Evolutionary conservation across 1,140 invertebrate species (phyloP), one percentile per base, ranked within the genome.

Genomic region (Drosophila saltans): DNA sequence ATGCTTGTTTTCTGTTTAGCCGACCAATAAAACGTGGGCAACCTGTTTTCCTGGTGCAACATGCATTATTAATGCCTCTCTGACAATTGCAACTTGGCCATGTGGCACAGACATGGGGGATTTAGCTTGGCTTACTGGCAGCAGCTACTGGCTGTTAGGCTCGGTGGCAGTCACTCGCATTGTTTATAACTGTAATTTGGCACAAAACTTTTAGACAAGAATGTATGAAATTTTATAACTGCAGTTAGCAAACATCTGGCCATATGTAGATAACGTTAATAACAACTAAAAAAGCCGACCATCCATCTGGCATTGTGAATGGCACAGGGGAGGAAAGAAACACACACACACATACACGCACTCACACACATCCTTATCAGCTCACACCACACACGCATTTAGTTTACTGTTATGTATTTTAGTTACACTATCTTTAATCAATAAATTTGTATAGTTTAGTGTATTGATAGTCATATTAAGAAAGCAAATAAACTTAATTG

Each of bases 161-260:
- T 16, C 28, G 2, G 2, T 2, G 28, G 28, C 28, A 30, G 28
- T 30, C 28, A 30, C 33, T 69, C 48, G 65, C 65, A 77, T 76
- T 77, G 73, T 81, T 81, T 81, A 77, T 72, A 72, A 81, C 78
- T 57, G 66, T 67, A 81, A 74, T 73, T 81, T 78, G 66, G 55
- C 28, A 52, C 45, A 80, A 58, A 75, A 68, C 62, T 43, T 75
- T 69, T 76, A 39, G 62, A 57, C 41, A 39, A 56, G 16, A 60
- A 69, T 76, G 66, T 77, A 66, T 60, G 66, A 63, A 77, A 70
- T 67, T 56, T 45, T 7, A 11, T 45, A 52, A 61, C 26, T 30
- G 61, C 21, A 64, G 69, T 40, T 36, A 41, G 41, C 36, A 57
- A 36, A 63, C 72, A 69, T 62, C 59, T 75, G 73, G 52, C 36